Base-by-base conservation (phyloP, 1,140 invertebrate species). In the Venustaconcha ellipsiformis region DNA sequence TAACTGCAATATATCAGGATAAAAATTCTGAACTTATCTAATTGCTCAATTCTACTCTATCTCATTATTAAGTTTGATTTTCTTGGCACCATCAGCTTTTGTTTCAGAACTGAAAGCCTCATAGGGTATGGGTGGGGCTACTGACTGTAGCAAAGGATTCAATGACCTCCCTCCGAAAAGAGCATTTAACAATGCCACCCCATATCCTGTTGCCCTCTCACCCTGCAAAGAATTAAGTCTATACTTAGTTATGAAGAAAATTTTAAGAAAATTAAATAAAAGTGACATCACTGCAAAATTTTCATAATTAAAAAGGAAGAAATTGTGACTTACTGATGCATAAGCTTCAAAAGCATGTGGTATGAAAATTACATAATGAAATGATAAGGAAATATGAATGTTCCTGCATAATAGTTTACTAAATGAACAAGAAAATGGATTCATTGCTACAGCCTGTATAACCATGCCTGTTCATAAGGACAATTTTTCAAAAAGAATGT, bases 191-290 rank as follows among this genome's bases (percentile, higher is more conserved):
- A 97, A 89, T 3, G 94, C 94, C 8, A 96, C 95, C 2, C 96
- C 96, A 89, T 96, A 97, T 1, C 96, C 96, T 30, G 96, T 97
- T 0, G 95, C 95, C 80, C 96, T 92, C 89, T 97, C 96, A 66
- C 95, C 95, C 95, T 96, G 89, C 3, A 91, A 79, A 48, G n/a
- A 76, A 65, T 90, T 80, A 72, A 84, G 81, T 13, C 18, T 8
- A 57, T 12, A 58, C 2, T 20, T 15, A 67, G 4, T 13, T 56
- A 13, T 23, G 20, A 60, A 60, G 18, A 60, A 23, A 3, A 60
- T 23, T n/a, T n/a, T 60, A 60, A 55, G 1, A 56, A 30, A 64
- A 23, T n/a, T 64, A 55, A 55, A 65, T 56, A 8, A 17, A n/a
- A 18, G 6, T 23, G 37, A n/a, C 20, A 56, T 69, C 20, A 69